phyloP scores from a whole-genome alignment of 2,888 invertebrate species.

The Lasioglossum morio region DNA sequence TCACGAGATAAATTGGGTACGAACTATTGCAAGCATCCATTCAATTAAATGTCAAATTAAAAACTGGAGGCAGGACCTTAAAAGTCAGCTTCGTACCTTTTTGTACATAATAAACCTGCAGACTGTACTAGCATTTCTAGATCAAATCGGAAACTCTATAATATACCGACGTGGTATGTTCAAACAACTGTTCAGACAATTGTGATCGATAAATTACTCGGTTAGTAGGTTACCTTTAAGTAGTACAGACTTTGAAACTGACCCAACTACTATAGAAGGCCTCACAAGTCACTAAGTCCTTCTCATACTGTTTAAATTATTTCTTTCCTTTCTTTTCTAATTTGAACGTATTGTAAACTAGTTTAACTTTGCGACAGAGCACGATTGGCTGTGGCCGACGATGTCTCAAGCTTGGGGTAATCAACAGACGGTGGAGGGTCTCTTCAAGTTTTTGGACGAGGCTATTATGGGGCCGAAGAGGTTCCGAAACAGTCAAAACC shows the following conservation, averaged over 20 bases:
- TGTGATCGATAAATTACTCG: background rate
- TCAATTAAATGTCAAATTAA: background rate
- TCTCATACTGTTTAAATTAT: background rate
- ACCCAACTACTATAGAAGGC: background rate
- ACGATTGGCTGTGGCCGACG: slow-evolving; percentile 88
- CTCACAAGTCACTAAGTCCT: background rate
- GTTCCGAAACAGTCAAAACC: slow-evolving; percentile 78
- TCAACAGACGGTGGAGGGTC: slow-evolving; percentile 78
- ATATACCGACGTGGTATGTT: background rate
- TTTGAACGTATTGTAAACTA: background rate
- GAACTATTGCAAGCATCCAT: no score
- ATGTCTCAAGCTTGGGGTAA: slow-evolving; percentile 89
- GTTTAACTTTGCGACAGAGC: slow-evolving; percentile 83
- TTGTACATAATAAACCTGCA: background rate
- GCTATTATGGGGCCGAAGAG: slow-evolving; percentile 77
- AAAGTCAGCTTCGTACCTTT: background rate
- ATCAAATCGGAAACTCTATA: background rate
- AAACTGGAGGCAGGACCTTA: background rate
- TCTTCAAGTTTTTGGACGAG: slow-evolving; percentile 78
- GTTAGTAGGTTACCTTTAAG: background rate
- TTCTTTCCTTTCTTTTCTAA: background rate
- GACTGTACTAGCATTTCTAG: background rate
- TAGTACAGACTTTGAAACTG: background rate
- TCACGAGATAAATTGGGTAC: no score
- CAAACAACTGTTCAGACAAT: background rate